phyloP scores from a whole-genome alignment of 2,113 vertebrate species.

The Garra rufa region DNA sequence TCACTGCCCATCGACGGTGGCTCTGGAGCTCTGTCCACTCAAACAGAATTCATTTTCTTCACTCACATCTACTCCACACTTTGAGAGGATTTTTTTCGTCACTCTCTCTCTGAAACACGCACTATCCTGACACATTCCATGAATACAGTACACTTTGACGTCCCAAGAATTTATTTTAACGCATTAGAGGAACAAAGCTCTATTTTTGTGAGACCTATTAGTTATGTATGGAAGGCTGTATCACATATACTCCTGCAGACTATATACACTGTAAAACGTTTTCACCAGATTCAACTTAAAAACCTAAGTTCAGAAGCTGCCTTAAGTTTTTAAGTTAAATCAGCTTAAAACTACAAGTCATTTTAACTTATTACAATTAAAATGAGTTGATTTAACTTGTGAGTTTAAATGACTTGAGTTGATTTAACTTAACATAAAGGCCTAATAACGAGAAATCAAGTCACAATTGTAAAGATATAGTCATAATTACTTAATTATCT shows the following conservation, averaged over 20 bases:
- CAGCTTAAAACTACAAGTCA: too few relatives aligned
- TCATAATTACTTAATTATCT: not conserved
- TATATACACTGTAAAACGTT: too few relatives aligned
- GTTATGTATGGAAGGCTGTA: too few relatives aligned
- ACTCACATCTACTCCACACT: not conserved
- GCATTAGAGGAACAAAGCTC: not conserved
- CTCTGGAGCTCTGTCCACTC: not conserved
- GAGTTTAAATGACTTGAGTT: too few relatives aligned
- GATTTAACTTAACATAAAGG: too few relatives aligned
- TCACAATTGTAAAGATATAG: not conserved
- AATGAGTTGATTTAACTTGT: too few relatives aligned
- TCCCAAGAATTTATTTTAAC: not conserved
- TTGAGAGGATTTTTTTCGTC: not conserved
- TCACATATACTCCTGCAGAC: too few relatives aligned
- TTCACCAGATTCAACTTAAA: too few relatives aligned
- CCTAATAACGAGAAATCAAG: not conserved
- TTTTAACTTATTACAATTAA: too few relatives aligned
- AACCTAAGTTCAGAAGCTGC: too few relatives aligned
- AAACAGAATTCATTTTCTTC: not conserved
- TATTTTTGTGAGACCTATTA: too few relatives aligned
- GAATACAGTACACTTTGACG: not conserved
- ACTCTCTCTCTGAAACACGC: not conserved
- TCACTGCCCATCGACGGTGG: conserved; percentile 38
- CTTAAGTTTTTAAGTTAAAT: too few relatives aligned
- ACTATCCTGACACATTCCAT: not conserved